Base-by-base conservation (phyloP, 2,797 vertebrate species). In the Muscicapa comitata region DNA sequence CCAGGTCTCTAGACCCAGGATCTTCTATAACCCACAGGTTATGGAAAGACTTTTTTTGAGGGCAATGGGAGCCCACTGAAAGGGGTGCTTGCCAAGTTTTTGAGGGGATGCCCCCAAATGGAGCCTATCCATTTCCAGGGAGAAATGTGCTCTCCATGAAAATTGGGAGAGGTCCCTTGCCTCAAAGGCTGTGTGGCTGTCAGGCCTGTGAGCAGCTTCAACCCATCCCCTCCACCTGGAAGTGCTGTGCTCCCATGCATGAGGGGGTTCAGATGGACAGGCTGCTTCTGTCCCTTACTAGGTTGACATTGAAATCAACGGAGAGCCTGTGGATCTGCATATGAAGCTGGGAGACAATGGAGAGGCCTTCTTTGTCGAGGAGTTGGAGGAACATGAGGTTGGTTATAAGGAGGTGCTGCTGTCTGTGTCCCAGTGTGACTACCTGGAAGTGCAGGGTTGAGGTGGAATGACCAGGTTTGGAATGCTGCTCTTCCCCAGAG, bases 221-320 rank as follows among this genome's bases (percentile, higher is more conserved):
- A 25, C 15, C 20, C 1, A 1, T 25, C 48, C 17, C 4, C 4
- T 88, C 50, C n/a, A 9, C 37, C 20, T 23, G 33, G 37, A 59
- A 43, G 31, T 61, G 19, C 9, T 59, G 20, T 8, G 6, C 4
- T 7, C 51, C 5, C 35, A 7, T 13, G 42, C 16, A 19, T 25
- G 48, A 25, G 29, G 12, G 13, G 10, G 9, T 28, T 75, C 3
- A 13, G 66, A 70, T 24, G 50, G 16, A 74, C 47, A 63, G 24
- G 31, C 18, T 81, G 2, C n/a, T 82, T 81, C 50, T 88, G 48
- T 35, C 37, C 21, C 26, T 13, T 57, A 47, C 15, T 90, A 99
- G 99, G 99, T 99, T 86, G 99, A 99, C 91, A 99, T 99, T 68
- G 99, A 99, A 97, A 98, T 99, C 91, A 99, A 99, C 2, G 99